phyloP scores from a whole-genome alignment of 2,888 invertebrate genomes.

The Ceriagrion tenellum region DNA sequence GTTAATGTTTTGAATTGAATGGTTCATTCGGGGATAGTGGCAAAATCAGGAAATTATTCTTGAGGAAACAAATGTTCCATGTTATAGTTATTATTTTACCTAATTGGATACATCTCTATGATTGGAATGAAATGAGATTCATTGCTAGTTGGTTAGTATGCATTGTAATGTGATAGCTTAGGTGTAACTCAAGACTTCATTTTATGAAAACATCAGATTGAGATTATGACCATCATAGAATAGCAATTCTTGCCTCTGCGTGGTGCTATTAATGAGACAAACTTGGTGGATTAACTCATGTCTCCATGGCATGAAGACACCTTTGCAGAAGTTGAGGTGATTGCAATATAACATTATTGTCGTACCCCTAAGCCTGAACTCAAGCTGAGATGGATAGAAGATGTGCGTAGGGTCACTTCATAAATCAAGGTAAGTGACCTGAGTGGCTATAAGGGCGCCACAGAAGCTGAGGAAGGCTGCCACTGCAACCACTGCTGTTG shows the following conservation, averaged over 20 bases:
- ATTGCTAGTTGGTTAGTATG: neutral
- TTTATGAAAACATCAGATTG: neutral
- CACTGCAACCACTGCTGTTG: conserved; percentile 92
- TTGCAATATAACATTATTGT: neutral
- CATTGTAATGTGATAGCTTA: neutral
- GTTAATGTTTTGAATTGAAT: neutral
- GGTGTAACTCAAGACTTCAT: neutral
- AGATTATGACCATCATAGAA: neutral
- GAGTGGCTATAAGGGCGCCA: conserved; percentile 91
- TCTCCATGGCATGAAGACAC: neutral
- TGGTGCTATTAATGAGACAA: neutral
- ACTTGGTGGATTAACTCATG: neutral
- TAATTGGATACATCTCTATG: neutral
- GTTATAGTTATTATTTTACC: neutral
- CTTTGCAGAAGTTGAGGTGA: neutral
- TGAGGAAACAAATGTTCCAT: neutral
- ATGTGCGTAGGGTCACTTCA: conserved; percentile 77
- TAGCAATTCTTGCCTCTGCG: neutral
- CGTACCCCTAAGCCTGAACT: neutral
- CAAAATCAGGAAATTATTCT: neutral
- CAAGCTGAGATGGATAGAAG: neutral
- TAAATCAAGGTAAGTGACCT: conserved; percentile 93
- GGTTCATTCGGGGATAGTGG: neutral
- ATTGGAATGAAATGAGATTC: neutral
- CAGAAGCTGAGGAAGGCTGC: conserved; percentile 91